Conservation (phyloP, 1,140 invertebrate genomes). For the Hyles euphorbiae region DNA sequence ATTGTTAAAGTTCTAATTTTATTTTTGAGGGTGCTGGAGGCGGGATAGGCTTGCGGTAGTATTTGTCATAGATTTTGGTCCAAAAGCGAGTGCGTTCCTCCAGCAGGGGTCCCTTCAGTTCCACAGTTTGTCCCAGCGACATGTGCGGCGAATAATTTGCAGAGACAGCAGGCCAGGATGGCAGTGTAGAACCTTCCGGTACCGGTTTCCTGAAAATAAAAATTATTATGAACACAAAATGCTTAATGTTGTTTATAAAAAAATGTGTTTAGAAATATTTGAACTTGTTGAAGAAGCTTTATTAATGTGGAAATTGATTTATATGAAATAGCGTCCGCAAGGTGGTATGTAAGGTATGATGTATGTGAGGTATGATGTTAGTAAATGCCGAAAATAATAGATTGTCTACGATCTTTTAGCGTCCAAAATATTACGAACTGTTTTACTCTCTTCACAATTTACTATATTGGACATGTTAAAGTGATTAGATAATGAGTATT, state of each 20-base stretch:
- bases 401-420: too few species aligned
- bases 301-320: background rate
- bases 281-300: background rate
- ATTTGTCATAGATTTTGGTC: constrained; percentile 17
- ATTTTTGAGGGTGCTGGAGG: constrained; percentile 2
- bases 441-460: too few species aligned
- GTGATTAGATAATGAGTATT: too few species aligned
- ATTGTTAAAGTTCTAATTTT: too few species aligned
- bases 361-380: too few species aligned
- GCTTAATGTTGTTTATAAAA: background rate
- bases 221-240: background rate
- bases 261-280: background rate
- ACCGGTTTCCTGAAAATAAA: constrained; percentile 13
- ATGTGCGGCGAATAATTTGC: constrained; percentile 13
- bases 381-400: too few species aligned
- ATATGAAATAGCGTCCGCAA: background rate
- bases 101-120: constrained; percentile 12
- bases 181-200: constrained; percentile 13
- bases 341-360: too few species aligned
- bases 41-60: constrained; percentile 11
- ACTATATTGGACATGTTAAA: too few species aligned
- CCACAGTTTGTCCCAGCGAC: constrained; percentile 12
- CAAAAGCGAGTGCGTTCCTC: constrained; percentile 15
- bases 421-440: too few species aligned
- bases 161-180: constrained; percentile 13